phyloP scores from a whole-genome alignment of 2,797 vertebrate genomes.

The Malurus leucopterus region DNA sequence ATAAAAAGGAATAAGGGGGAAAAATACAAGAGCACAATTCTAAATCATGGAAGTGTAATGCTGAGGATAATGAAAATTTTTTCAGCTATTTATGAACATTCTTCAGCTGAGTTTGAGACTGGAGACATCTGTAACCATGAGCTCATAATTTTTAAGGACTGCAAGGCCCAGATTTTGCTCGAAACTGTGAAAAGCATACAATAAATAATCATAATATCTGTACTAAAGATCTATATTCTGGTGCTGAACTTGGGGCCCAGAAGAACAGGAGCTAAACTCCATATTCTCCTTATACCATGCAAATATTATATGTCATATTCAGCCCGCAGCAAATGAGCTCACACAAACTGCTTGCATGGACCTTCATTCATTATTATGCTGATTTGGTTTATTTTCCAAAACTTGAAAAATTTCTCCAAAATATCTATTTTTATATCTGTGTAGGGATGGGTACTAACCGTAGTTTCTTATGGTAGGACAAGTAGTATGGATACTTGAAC shows the following conservation, averaged over 20 bases:
- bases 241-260: neutral
- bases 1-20: neutral
- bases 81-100: neutral
- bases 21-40: neutral
- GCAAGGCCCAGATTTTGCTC: neutral
- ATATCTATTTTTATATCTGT: neutral
- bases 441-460: neutral
- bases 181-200: neutral
- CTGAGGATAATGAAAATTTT: neutral
- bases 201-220: neutral
- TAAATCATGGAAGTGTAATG: neutral
- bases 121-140: neutral
- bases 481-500: neutral
- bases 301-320: neutral
- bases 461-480: neutral
- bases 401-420: neutral
- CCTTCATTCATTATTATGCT: neutral
- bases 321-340: neutral
- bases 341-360: neutral
- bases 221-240: neutral
- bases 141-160: neutral
- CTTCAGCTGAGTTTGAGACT: neutral
- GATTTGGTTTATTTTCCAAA: rapidly evolving
- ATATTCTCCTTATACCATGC: neutral
- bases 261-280: neutral